Evolutionary conservation across 1,140 invertebrate species (phyloP).

Genomic region (Nixonia krombeini): DNA sequence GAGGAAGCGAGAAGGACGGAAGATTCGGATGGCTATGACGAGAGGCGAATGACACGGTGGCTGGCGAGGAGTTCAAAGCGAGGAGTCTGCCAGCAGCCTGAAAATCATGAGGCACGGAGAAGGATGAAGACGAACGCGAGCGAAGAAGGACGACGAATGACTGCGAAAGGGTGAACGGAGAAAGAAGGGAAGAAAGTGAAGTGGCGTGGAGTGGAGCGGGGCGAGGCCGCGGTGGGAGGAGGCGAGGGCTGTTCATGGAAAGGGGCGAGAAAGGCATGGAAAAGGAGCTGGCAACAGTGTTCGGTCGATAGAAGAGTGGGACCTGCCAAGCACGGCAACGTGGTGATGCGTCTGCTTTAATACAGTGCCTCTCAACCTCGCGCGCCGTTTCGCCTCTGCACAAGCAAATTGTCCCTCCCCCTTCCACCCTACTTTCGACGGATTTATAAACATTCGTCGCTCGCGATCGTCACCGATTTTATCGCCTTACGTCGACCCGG

Average conservation of each 20-base stretch:
- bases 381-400: conserved; percentile 16
- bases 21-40: conserved; percentile 9
- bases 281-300: conserved; percentile 66
- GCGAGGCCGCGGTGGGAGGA: conserved; percentile 23
- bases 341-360: conserved; percentile 68
- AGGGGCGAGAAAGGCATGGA: conserved; percentile 64
- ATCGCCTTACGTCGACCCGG: too few species aligned
- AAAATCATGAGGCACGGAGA: conserved; percentile 28
- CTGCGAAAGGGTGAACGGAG: conserved; percentile 17
- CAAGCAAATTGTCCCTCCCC: background rate
- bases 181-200: conserved; percentile 20
- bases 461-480: too few species aligned
- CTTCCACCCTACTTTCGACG: too few species aligned
- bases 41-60: conserved; percentile 19
- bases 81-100: conserved; percentile 29
- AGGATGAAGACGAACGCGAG: conserved; percentile 17
- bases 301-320: conserved; percentile 69
- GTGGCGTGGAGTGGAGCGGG: conserved; percentile 9
- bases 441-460: too few species aligned
- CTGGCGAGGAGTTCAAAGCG: conserved; percentile 23
- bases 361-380: conserved; percentile 63
- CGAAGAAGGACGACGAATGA: background rate
- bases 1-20: background rate
- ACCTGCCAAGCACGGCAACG: conserved; percentile 60
- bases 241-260: conserved; percentile 54